phyloP scores from a whole-genome alignment of 1,140 invertebrate genomes.

The Gonioctena quinquepunctata region DNA sequence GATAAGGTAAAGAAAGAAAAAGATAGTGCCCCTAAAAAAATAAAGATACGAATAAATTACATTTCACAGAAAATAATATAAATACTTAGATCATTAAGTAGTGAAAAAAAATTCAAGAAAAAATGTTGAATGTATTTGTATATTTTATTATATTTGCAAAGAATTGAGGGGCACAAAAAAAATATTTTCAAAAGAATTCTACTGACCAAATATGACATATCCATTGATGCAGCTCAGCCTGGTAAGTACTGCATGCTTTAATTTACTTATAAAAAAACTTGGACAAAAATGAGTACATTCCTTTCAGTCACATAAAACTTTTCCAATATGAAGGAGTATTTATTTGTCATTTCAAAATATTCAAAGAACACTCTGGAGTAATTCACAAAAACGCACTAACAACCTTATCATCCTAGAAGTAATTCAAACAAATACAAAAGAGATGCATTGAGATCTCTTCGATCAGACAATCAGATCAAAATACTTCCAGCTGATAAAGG shows the following conservation, averaged over 20 bases:
- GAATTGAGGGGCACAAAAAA: neutral
- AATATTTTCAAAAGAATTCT: neutral
- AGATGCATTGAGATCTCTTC: too few relatives aligned
- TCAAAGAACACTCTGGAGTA: too few relatives aligned
- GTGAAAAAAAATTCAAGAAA: neutral
- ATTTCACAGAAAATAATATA: neutral
- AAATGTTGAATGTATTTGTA: neutral
- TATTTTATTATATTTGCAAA: neutral
- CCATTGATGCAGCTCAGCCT: neutral
- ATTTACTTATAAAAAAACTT: too few relatives aligned
- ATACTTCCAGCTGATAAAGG: too few relatives aligned
- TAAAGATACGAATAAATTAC: neutral
- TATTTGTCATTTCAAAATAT: too few relatives aligned
- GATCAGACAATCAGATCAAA: too few relatives aligned
- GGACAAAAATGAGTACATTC: too few relatives aligned
- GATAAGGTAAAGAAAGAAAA: neutral
- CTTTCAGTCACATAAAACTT: too few relatives aligned
- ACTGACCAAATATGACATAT: neutral
- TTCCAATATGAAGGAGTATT: too few relatives aligned
- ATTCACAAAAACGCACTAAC: too few relatives aligned
- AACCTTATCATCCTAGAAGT: too few relatives aligned
- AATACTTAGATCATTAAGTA: neutral
- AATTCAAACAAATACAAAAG: too few relatives aligned
- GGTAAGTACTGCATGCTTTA: neutral
- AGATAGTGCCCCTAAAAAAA: neutral